phyloP scores from a whole-genome alignment of 2,113 vertebrate genomes.

The Nesogale talazaci region DNA sequence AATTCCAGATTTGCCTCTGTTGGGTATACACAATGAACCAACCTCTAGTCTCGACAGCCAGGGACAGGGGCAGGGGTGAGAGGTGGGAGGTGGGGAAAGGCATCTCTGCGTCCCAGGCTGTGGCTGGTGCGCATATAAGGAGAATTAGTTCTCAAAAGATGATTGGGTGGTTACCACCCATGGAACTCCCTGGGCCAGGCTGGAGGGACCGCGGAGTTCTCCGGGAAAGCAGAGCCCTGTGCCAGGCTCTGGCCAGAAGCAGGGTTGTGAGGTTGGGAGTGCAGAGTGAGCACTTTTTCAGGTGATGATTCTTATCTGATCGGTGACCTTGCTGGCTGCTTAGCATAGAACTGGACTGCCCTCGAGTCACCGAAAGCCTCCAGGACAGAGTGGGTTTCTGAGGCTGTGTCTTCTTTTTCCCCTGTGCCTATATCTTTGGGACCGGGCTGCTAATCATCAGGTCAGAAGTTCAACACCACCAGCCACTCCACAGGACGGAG shows the following conservation, averaged over 20 bases:
- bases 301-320: not conserved
- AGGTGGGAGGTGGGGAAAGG: not conserved
- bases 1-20: not conserved
- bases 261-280: not conserved
- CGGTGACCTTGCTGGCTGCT: not conserved
- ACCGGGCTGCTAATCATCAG: no score
- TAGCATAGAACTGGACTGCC: not conserved
- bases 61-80: not conserved
- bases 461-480: no score
- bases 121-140: not conserved
- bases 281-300: not conserved
- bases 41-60: no score
- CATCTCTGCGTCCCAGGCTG: not conserved
- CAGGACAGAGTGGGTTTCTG: no score
- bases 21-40: not conserved
- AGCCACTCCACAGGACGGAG: no score
- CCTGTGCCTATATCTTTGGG: no score
- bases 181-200: conserved; percentile 22
- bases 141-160: conserved; percentile 31
- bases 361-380: not conserved
- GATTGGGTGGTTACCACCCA: conserved; percentile 36
- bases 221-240: not conserved
- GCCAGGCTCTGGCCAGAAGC: not conserved
- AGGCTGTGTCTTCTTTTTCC: no score
- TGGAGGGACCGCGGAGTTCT: not conserved